Evolutionary conservation across 2,888 invertebrate species (phyloP).

Genomic region (Cylloceria caligata): DNA sequence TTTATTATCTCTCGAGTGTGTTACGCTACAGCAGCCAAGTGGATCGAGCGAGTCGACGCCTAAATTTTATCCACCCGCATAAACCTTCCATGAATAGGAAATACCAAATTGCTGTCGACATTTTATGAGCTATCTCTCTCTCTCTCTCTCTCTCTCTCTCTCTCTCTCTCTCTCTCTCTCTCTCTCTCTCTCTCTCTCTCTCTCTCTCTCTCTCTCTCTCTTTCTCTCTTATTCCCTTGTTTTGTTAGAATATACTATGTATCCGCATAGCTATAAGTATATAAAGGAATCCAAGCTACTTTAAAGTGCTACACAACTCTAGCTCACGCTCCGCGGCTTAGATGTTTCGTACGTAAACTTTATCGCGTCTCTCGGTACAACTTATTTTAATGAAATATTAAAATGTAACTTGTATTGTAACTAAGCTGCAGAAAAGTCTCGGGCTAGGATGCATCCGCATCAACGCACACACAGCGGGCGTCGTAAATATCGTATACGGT

Average conservation of each 20-base stretch:
- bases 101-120: slow-evolving; percentile 66
- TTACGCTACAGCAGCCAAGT: slow-evolving; percentile 61
- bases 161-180: slow-evolving; percentile 15
- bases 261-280: background rate
- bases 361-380: slow-evolving; percentile 39
- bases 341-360: slow-evolving; percentile 48
- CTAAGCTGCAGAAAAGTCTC: slow-evolving; percentile 41
- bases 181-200: slow-evolving; percentile 19
- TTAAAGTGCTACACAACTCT: slow-evolving; percentile 1
- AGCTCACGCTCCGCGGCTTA: slow-evolving; percentile 15
- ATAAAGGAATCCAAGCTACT: slow-evolving; percentile 1
- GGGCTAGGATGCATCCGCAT: slow-evolving; percentile 19
- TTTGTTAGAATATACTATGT: background rate
- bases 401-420: slow-evolving; percentile 64
- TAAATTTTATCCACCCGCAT: slow-evolving; percentile 67
- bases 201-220: slow-evolving; percentile 19
- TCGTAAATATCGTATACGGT: slow-evolving; percentile 1
- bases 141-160: slow-evolving; percentile 29
- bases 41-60: slow-evolving; percentile 55
- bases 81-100: slow-evolving; percentile 69
- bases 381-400: slow-evolving; percentile 66
- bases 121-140: slow-evolving; percentile 54
- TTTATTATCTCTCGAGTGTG: slow-evolving; percentile 51
- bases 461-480: slow-evolving; percentile 9
- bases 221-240: background rate